Evolutionary conservation across 2,113 vertebrate species (phyloP).

Genomic region (Monarcha castaneiventris): DNA sequence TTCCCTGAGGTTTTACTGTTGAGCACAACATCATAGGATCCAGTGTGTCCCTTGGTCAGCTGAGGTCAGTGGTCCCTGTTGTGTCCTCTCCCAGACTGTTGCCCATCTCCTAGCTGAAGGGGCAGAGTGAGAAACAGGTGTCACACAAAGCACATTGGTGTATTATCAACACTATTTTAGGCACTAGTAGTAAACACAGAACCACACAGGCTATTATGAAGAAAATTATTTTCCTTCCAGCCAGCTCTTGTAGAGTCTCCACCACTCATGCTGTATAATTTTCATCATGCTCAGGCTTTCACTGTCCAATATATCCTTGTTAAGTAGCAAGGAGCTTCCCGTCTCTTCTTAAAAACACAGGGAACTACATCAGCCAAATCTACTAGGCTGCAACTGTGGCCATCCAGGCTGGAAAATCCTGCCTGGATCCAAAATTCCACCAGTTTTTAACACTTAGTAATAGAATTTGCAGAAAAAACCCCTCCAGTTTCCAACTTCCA

Average conservation of each 20-base stretch:
- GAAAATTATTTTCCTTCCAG: neutral
- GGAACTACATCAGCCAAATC: neutral
- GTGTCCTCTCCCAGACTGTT: neutral
- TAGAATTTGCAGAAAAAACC: neutral
- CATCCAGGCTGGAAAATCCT: neutral
- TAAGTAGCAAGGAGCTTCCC: neutral
- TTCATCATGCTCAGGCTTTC: neutral
- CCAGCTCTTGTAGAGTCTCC: neutral
- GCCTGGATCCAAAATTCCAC: neutral
- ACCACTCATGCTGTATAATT: neutral
- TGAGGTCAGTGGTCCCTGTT: neutral
- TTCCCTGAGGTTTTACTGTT: neutral
- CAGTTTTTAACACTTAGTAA: neutral
- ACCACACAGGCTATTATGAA: neutral
- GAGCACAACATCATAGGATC: neutral
- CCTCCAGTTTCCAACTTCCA: neutral
- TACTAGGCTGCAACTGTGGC: neutral
- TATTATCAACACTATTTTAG: neutral
- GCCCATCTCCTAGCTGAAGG: neutral
- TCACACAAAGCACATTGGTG: neutral
- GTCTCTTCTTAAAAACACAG: neutral
- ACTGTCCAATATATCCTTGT: neutral
- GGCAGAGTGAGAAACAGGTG: neutral
- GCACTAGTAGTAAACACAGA: neutral
- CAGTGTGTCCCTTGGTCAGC: too few species aligned